A percentile compares a stretch with the other conserved stretches of the same genome.
Evolutionary conservation across 92 coral and sea anemone species (phyloP).

Genomic region (Bergia sp.): DNA sequence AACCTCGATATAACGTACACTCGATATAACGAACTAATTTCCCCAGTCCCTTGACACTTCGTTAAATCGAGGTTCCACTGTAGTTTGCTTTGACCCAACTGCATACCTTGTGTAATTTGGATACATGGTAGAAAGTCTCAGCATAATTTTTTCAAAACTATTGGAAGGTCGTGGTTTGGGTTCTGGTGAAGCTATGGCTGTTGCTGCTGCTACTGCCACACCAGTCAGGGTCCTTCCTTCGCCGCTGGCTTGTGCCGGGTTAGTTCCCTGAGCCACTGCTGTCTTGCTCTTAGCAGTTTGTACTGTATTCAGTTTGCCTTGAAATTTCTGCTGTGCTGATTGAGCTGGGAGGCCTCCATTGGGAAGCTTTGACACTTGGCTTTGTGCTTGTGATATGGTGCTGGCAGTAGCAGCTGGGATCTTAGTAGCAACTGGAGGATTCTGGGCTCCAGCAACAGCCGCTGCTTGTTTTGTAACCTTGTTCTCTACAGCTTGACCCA

Average conservation of each 20-base stretch:
- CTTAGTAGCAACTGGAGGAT: slow-evolving; percentile 10
- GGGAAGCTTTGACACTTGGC: background rate
- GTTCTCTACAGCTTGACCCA: slow-evolving; percentile 11
- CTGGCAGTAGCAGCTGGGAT: background rate
- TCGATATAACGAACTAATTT: no score
- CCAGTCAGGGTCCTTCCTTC: background rate
- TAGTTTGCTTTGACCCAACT: background rate
- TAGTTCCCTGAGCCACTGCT: background rate
- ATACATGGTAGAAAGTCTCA: slow-evolving; percentile 92
- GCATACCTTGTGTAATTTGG: slow-evolving; percentile 85
- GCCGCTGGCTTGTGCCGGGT: background rate
- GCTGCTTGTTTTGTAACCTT: slow-evolving; percentile 49
- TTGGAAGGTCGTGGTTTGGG: slow-evolving; percentile 74
- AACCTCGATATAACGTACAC: no score
- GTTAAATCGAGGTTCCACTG: no score
- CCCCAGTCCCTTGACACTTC: no score
- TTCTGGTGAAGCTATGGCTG: slow-evolving; percentile 46
- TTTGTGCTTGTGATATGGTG: background rate
- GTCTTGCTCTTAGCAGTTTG: slow-evolving; percentile 1
- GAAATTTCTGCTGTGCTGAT: background rate
- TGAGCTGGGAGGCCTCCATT: slow-evolving; percentile 14
- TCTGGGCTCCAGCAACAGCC: slow-evolving; percentile 17
- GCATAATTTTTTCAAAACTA: slow-evolving; percentile 97
- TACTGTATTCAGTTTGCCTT: background rate
- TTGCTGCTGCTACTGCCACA: slow-evolving; percentile 28